Conservation (phyloP, 1,140 invertebrate genomes). For the Amyelois transitella region DNA sequence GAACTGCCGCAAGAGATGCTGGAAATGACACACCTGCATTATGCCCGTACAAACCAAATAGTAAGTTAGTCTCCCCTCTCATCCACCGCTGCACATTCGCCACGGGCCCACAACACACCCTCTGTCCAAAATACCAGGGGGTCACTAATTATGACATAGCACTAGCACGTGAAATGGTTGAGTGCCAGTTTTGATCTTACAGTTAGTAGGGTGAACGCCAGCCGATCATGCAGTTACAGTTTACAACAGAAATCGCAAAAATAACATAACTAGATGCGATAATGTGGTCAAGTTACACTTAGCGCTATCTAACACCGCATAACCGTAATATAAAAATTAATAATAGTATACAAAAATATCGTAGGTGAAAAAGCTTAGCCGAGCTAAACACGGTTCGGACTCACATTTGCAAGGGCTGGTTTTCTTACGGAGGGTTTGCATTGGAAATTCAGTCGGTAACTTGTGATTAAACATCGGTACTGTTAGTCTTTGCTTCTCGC, state of each 20-base stretch:
- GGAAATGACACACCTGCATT: constrained; percentile 76
- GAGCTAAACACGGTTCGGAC: constrained; percentile 64
- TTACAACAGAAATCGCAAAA: constrained; percentile 59
- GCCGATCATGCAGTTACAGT: constrained; percentile 57
- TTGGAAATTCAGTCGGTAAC: constrained; percentile 75
- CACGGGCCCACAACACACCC: constrained; percentile 52
- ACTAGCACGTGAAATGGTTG: constrained; percentile 31
- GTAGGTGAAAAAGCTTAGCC: constrained; percentile 31
- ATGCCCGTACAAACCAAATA: constrained; percentile 56
- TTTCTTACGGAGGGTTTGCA: constrained; percentile 92
- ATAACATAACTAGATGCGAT: constrained; percentile 58
- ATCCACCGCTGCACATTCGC: constrained; percentile 37
- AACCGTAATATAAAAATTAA: constrained; percentile 35
- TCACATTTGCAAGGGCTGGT: constrained; percentile 92
- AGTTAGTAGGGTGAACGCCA: constrained; percentile 38
- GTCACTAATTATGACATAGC: constrained; percentile 60
- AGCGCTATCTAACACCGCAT: constrained; percentile 63
- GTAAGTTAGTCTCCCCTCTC: constrained; percentile 38
- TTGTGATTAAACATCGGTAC: constrained; percentile 72
- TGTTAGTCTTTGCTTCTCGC: constrained; percentile 40
- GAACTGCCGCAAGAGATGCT: constrained; percentile 72
- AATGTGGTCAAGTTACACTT: constrained; percentile 45
- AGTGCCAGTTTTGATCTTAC: constrained; percentile 16
- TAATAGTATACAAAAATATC: constrained; percentile 29
- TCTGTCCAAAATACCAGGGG: constrained; percentile 67